Evolutionary conservation across 2,113 vertebrate genomes (phyloP), one percentile per base, ranked within the genome.

Genomic region (Pollachius pollachius): DNA sequence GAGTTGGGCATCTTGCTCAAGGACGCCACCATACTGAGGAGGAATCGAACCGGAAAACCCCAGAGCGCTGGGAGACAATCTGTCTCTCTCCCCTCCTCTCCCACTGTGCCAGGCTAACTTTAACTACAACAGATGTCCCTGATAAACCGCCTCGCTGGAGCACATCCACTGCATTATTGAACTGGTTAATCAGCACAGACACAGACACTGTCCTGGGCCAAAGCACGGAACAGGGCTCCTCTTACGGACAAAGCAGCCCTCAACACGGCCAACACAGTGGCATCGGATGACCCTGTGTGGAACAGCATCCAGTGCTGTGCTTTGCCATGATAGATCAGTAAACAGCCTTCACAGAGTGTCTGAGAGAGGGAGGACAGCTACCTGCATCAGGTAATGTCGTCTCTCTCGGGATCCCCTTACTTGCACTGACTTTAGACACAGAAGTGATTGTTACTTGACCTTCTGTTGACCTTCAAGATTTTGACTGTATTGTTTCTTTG

Each of bases 41-140:
- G 41, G 41, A 48, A 48, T 48, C 41, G 11, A 48, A 48, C 41
- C 41, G 41, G 41, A 48, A 48, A 48, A 9, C 41, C 11, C 41
- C 41, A 9, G 41, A 48, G 41, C 11, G 41, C 6, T 48, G 9
- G 6, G 30, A 34, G 30, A 34, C 30, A 34, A 34, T 34, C 30
- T 34, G 30, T 34, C 30, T 48, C 57, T 64, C 69, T 18, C 2
- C 71, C 17, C 65, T 37, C 19, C 64, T 59, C 5, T 77, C 71
- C 18, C 58, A 0, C n/a, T 3, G 19, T 12, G 18, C 58, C 58
- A 60, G 18, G 18, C n/a, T 18, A 21, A 1, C 9, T 18, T 60
- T 18, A 21, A 12, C 21, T 6, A 21, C n/a, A 21, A 19, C 58
- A 60, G 15, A 25, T 17, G 37, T 69, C 68, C 15, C 30, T 17